phyloP scores from a whole-genome alignment of 2,113 vertebrate species.

The Dicerorhinus sumatrensis region DNA sequence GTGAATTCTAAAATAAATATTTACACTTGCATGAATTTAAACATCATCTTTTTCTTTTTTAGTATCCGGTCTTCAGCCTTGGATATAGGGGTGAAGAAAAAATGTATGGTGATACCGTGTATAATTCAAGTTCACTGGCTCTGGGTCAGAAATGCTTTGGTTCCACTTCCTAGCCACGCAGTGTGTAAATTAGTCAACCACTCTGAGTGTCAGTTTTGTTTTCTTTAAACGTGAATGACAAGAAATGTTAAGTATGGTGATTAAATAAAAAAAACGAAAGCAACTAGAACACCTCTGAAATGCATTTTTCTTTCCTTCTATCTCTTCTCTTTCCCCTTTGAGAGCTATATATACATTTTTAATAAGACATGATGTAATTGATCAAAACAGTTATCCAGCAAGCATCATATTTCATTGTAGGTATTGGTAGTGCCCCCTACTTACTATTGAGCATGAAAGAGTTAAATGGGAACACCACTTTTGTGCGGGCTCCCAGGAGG shows the following conservation, averaged over 20 bases:
- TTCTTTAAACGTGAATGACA: not conserved
- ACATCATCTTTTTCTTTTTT: not conserved
- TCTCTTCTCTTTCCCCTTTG: not conserved
- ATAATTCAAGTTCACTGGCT: slow-evolving; percentile 25
- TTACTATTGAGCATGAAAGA: not conserved
- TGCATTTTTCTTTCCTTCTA: not conserved
- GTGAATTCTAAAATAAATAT: slow-evolving; percentile 56
- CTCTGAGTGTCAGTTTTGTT: not conserved
- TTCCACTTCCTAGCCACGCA: not conserved
- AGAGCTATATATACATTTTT: not conserved
- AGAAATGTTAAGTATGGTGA: not conserved
- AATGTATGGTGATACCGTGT: not conserved
- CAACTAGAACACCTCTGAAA: not conserved
- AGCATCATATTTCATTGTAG: not conserved
- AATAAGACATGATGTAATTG: not conserved
- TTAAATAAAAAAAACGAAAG: not conserved
- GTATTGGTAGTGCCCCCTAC: not conserved
- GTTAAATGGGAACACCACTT: slow-evolving; percentile 50
- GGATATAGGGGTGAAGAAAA: not conserved
- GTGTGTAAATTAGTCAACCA: not conserved
- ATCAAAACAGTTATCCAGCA: not conserved
- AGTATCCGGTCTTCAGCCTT: slow-evolving; percentile 29
- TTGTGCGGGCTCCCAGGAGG: not conserved
- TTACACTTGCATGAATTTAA: slow-evolving; percentile 40
- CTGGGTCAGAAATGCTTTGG: not conserved